A percentile compares a stretch with the other conserved stretches of the same genome.
Conservation (phyloP, 2,888 invertebrate genomes). For the Theristus sp. region DNA sequence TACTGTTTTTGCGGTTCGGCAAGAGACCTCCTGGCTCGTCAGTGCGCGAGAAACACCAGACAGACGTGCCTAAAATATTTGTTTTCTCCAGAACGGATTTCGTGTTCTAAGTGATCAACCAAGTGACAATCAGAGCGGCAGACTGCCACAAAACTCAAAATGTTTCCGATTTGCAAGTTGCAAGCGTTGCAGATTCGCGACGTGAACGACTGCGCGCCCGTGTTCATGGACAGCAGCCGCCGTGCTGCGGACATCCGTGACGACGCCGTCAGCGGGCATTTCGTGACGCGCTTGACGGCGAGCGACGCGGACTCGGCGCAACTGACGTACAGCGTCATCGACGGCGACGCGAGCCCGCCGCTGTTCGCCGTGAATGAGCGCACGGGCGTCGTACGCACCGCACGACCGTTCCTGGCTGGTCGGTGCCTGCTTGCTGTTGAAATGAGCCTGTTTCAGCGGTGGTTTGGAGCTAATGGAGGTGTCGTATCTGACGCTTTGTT, state of each 20-base stretch:
- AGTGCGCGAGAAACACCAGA: no score
- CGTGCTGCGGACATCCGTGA: conserved; percentile 37
- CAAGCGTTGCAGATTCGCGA: conserved; percentile 11
- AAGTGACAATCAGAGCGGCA: no score
- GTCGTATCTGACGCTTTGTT: no score
- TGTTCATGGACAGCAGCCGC: conserved; percentile 16
- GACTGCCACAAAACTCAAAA: no score
- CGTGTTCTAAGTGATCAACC: no score
- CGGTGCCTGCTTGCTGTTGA: neutral
- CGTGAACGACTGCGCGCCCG: conserved; percentile 21
- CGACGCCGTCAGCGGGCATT: conserved; percentile 47
- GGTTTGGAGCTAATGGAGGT: no score
- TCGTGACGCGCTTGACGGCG: neutral
- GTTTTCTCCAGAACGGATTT: no score
- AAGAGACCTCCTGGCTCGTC: no score
- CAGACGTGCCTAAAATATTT: no score
- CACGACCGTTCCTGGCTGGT: neutral
- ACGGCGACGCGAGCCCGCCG: conserved; percentile 16
- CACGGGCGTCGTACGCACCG: conserved; percentile 13
- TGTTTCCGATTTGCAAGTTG: neutral
- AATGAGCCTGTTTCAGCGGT: no score
- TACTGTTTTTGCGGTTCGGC: no score
- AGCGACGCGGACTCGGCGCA: conserved; percentile 12
- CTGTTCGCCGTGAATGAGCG: conserved; percentile 14
- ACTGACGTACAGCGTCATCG: conserved; percentile 15